phyloP scores from a whole-genome alignment of 2,113 vertebrate genomes.

The Ceyx melanurus region DNA sequence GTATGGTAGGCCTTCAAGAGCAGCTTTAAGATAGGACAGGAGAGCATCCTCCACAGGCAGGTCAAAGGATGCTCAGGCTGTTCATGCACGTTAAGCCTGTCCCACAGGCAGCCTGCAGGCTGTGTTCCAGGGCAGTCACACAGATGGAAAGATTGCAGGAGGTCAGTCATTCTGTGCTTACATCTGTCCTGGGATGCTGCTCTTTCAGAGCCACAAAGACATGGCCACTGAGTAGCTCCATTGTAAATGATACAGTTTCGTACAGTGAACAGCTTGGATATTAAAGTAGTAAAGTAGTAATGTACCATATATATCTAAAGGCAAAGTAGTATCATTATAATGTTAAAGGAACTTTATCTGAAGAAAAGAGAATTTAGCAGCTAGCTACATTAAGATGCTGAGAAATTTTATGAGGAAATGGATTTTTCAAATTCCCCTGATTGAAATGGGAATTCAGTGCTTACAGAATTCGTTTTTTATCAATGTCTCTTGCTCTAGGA shows the following conservation, averaged over 20 bases:
- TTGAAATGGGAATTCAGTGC: neutral
- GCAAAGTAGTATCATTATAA: neutral
- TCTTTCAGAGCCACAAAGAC: neutral
- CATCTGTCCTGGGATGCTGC: conserved; percentile 12
- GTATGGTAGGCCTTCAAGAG: neutral
- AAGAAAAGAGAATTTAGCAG: neutral
- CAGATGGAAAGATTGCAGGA: conserved; percentile 23
- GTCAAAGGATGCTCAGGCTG: neutral
- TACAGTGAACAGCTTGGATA: neutral
- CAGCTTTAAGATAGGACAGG: neutral
- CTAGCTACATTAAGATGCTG: neutral
- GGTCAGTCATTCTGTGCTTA: neutral
- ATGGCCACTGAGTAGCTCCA: neutral
- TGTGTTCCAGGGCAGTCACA: neutral
- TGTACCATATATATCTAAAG: neutral
- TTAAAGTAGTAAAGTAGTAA: conserved; percentile 12
- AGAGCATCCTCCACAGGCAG: neutral
- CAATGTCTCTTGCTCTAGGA: neutral
- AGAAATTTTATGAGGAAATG: neutral
- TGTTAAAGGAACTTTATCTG: neutral
- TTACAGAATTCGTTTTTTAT: neutral
- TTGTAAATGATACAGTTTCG: neutral
- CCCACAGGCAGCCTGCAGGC: neutral
- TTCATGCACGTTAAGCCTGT: fast-evolving
- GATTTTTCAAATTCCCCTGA: neutral